phyloP scores from a whole-genome alignment of 2,888 invertebrate genomes.

The Dysmachus trigonus region DNA sequence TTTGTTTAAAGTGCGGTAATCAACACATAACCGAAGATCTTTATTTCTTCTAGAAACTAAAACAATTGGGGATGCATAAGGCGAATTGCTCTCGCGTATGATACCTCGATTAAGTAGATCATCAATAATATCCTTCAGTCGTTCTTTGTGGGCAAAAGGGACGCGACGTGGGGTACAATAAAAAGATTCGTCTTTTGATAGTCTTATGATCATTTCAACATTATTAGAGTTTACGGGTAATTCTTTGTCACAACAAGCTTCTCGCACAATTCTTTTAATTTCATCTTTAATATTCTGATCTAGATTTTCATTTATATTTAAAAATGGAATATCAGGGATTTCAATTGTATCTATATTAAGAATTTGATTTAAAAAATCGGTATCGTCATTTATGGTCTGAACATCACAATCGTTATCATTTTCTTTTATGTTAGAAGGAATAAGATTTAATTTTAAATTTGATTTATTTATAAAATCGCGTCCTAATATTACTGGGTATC shows the following conservation, averaged over 20 bases:
- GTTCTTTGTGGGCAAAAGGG: neutral
- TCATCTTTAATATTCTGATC: neutral
- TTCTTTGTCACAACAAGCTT: neutral
- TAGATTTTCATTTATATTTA: conserved; percentile 21
- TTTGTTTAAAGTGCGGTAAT: conserved; percentile 50
- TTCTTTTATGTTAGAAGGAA: neutral
- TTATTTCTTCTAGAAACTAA: conserved; percentile 48
- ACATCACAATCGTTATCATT: neutral
- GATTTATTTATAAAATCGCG: conserved; percentile 42
- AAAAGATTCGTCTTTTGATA: neutral
- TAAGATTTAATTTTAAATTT: neutral
- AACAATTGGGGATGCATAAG: conserved; percentile 50
- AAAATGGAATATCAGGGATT: neutral
- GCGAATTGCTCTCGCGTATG: conserved; percentile 47
- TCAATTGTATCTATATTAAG: neutral
- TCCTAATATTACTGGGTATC: conserved; percentile 46
- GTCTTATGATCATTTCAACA: neutral
- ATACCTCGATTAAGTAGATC: conserved; percentile 42
- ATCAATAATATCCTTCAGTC: conserved; percentile 25
- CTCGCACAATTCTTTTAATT: neutral
- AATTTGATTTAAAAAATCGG: neutral
- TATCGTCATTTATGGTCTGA: neutral
- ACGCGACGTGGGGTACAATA: conserved; percentile 6
- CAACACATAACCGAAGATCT: conserved; percentile 49
- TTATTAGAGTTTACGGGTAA: neutral